These are phyloP conservation scores for Hypanus sabinus DNA, from an alignment of 2,113 vertebrate genomes.

Conservation along the genomic window DNA sequence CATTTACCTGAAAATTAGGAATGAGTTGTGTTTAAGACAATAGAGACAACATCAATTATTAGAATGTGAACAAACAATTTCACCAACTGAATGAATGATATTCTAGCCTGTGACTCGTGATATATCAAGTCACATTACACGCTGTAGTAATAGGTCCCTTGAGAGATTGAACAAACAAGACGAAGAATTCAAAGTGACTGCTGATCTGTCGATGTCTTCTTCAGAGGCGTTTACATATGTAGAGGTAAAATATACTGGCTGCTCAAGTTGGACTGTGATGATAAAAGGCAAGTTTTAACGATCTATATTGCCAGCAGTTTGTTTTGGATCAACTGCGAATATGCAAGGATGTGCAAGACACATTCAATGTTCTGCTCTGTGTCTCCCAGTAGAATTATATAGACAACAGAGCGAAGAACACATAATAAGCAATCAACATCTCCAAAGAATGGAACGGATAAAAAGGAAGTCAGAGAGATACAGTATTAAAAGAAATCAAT, in stretches of 20 bases:
- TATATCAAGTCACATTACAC: background rate
- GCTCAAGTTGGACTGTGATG: background rate
- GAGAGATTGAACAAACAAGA: background rate
- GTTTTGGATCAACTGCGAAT: background rate
- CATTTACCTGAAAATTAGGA: slow-evolving; percentile 24
- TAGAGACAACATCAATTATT: background rate
- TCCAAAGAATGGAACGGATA: background rate
- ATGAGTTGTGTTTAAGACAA: background rate
- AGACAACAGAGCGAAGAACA: background rate
- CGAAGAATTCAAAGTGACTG: slow-evolving; percentile 4
- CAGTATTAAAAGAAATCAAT: background rate
- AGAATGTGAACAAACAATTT: background rate
- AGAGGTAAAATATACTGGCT: background rate
- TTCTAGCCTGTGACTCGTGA: background rate
- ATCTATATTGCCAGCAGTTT: background rate
- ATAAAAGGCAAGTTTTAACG: background rate
- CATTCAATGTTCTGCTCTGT: background rate
- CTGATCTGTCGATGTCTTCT: background rate
- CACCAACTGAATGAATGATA: background rate
- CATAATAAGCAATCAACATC: background rate
- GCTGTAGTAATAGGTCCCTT: background rate
- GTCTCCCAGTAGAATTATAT: background rate
- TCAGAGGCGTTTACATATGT: background rate
- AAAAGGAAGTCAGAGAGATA: slow-evolving; percentile 2
- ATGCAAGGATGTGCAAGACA: background rate